A percentile compares a stretch with the other conserved stretches of the same genome.
These are phyloP conservation scores for Todiramphus chloris DNA, from an alignment of 2,113 vertebrate genomes.

Conservation along the genomic window DNA sequence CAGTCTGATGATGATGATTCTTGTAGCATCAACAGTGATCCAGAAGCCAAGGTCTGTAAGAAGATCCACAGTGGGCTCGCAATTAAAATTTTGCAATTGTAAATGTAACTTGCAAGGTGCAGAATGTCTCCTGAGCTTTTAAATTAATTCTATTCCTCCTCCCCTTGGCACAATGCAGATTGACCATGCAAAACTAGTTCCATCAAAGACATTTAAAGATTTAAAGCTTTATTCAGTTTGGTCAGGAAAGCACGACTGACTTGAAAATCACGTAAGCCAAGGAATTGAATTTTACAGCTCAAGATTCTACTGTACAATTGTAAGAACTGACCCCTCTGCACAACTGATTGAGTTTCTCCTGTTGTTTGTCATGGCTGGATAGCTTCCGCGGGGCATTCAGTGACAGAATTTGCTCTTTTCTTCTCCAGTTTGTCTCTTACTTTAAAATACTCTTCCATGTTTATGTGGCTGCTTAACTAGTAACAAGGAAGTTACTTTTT, in stretches of 20 bases:
- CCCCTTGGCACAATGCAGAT: neutral
- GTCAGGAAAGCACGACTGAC: neutral
- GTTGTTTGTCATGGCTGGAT: neutral
- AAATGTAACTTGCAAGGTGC: neutral
- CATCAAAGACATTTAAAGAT: neutral
- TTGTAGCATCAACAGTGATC: constrained; percentile 86
- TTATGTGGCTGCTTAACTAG: neutral
- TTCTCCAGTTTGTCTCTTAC: neutral
- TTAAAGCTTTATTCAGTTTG: neutral
- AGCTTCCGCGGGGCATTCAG: neutral
- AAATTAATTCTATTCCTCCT: neutral
- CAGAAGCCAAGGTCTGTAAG: constrained; percentile 88
- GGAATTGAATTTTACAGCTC: neutral
- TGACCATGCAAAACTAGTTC: neutral
- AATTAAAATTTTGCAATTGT: neutral
- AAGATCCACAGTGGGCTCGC: neutral
- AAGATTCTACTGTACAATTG: neutral
- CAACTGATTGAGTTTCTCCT: neutral
- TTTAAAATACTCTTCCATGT: neutral
- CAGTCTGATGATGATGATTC: constrained; percentile 93
- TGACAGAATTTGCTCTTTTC: neutral
- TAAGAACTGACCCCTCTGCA: neutral
- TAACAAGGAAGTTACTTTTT: neutral
- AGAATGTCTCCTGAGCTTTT: neutral
- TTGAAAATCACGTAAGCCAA: neutral